Percentiles rank a stretch among this genome's conserved stretches.
Evolutionary conservation across 2,797 vertebrate species (phyloP).

Genomic region (Bradypodion pumilum): DNA sequence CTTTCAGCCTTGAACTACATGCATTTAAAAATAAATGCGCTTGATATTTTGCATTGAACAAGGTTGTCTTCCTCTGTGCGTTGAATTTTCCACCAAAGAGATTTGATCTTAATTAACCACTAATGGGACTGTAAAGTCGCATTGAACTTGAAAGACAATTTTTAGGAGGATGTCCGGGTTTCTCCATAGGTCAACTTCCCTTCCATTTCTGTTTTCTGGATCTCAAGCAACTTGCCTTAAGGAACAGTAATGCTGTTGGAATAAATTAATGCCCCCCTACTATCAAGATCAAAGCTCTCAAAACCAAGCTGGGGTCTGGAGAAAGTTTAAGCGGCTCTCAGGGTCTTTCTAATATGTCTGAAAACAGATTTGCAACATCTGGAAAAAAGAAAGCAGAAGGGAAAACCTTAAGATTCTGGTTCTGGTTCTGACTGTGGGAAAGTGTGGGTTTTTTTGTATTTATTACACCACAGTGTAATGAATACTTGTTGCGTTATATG

Average conservation of each 20-base stretch:
- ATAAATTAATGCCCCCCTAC: conserved; percentile 61
- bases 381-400: no score
- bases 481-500: no score
- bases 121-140: conserved; percentile 67
- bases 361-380: no score
- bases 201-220: conserved; percentile 43
- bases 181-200: background rate
- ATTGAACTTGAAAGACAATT: conserved; percentile 56
- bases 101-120: conserved; percentile 58
- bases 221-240: conserved; percentile 62
- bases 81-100: conserved; percentile 29
- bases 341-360: conserved; percentile 47
- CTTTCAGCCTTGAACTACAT: background rate
- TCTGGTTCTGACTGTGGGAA: no score
- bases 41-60: background rate
- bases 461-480: no score
- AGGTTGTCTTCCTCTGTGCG: background rate
- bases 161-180: conserved; percentile 33
- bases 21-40: background rate
- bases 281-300: conserved; percentile 70
- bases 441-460: no score
- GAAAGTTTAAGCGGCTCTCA: conserved; percentile 44
- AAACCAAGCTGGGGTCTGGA: conserved; percentile 49
- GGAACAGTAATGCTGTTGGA: conserved; percentile 52
- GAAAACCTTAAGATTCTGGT: no score